A percentile compares a stretch with the other conserved stretches of the same genome.
Conservation (phyloP, 1,140 invertebrate species). For the Himalopsyche phryganea region DNA sequence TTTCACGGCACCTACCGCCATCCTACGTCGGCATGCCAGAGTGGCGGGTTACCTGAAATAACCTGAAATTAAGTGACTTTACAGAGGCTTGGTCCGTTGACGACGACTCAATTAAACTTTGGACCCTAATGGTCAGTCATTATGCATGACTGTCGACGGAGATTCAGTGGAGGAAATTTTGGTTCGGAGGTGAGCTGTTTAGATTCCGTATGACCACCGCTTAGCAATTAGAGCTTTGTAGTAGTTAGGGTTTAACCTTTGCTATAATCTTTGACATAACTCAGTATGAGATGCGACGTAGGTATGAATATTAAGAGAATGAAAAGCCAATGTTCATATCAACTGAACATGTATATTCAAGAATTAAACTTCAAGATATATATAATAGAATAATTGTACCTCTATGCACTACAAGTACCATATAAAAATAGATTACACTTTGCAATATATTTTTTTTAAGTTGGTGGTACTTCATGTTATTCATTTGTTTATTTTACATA, state of each 20-base stretch:
- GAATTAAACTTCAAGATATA: no score
- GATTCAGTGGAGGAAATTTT: neutral
- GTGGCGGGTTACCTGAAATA: slow-evolving; percentile 17
- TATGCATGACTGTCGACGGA: slow-evolving; percentile 7
- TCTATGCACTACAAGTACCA: no score
- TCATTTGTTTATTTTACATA: no score
- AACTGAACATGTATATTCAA: no score
- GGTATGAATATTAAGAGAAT: no score
- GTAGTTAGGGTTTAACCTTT: neutral
- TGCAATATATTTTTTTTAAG: no score
- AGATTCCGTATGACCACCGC: neutral
- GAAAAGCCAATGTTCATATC: no score
- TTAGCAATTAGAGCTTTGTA: neutral
- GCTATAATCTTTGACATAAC: neutral
- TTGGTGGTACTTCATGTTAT: no score
- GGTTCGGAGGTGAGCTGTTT: neutral
- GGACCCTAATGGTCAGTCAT: slow-evolving; percentile 26
- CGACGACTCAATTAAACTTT: slow-evolving; percentile 33
- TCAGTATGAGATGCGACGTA: no score
- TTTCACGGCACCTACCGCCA: neutral
- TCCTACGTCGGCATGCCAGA: neutral
- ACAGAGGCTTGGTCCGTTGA: slow-evolving; percentile 7
- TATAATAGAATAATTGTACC: no score
- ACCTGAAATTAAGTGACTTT: slow-evolving; percentile 15
- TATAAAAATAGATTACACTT: no score